Evolutionary conservation across 35 echinoderm and acorn worm genomes (phyloP).

Genomic region (Nesometra sesokonis): DNA sequence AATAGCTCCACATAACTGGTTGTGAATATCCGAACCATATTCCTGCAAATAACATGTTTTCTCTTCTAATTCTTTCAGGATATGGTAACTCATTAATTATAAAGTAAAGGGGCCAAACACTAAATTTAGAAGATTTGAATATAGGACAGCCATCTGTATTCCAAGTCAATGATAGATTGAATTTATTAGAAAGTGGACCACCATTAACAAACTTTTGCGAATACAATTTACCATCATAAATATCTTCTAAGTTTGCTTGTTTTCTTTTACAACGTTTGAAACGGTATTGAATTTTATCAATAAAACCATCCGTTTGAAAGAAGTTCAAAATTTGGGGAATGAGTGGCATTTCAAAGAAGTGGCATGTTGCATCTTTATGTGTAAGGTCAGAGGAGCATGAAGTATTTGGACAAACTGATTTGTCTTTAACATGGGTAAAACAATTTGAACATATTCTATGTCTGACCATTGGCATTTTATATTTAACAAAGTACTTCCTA

Average conservation of each 20-base stretch:
- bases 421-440: no score
- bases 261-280: conserved; percentile 4
- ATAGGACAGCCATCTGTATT: conserved; percentile 64
- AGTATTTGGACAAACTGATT: not conserved
- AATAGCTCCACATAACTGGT: conserved; percentile 5
- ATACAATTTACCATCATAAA: conserved; percentile 61
- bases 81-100: conserved; percentile 45
- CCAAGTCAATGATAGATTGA: conserved; percentile 48
- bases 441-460: no score
- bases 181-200: conserved; percentile 1
- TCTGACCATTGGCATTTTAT: no score
- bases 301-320: not conserved
- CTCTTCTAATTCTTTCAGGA: conserved; percentile 14
- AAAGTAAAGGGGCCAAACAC: conserved; percentile 49
- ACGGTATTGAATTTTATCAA: conserved; percentile 14
- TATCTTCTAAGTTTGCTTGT: conserved; percentile 25
- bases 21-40: conserved; percentile 29
- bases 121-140: conserved; percentile 59
- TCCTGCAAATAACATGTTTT: conserved; percentile 54
- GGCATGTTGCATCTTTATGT: not conserved
- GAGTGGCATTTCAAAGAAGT: not conserved
- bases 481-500: no score
- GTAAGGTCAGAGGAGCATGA: not conserved
- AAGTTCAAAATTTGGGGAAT: not conserved
- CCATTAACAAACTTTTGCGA: conserved; percentile 15